phyloP scores from a whole-genome alignment of 2,888 invertebrate species.

The Chrysolina oricalcia region DNA sequence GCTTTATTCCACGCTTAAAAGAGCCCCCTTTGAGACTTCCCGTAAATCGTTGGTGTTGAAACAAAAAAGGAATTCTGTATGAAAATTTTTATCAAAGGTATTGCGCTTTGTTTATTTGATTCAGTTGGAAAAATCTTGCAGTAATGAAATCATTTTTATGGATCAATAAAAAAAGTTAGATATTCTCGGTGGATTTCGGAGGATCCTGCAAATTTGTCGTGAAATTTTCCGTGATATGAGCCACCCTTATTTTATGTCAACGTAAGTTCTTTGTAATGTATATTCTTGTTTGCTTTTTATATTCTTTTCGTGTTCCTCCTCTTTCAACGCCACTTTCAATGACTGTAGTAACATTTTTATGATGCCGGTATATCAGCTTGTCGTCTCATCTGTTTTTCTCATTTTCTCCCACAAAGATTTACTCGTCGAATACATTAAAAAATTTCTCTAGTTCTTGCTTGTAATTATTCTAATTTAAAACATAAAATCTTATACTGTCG shows the following conservation, averaged over 20 bases:
- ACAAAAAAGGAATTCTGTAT: neutral
- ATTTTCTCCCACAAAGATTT: neutral
- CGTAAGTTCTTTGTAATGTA: constrained; percentile 6
- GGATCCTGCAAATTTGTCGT: neutral
- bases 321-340: constrained; percentile 9
- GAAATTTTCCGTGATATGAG: neutral
- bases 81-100: neutral
- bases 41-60: neutral
- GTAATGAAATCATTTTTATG: neutral
- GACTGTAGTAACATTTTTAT: constrained; percentile 1
- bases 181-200: neutral
- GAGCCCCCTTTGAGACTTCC: neutral
- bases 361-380: neutral
- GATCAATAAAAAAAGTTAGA: neutral
- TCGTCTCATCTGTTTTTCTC: neutral
- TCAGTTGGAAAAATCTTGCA: neutral
- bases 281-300: constrained; percentile 1
- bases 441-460: too few species aligned
- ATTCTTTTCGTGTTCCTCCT: constrained; percentile 2
- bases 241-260: neutral
- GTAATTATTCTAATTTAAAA: too few species aligned
- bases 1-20: neutral
- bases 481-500: too few species aligned
- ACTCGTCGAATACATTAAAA: neutral
- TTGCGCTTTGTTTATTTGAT: neutral